These are phyloP conservation scores for Hemibagrus wyckioides DNA, from an alignment of 2,113 vertebrate genomes.

Conservation along the genomic window DNA sequence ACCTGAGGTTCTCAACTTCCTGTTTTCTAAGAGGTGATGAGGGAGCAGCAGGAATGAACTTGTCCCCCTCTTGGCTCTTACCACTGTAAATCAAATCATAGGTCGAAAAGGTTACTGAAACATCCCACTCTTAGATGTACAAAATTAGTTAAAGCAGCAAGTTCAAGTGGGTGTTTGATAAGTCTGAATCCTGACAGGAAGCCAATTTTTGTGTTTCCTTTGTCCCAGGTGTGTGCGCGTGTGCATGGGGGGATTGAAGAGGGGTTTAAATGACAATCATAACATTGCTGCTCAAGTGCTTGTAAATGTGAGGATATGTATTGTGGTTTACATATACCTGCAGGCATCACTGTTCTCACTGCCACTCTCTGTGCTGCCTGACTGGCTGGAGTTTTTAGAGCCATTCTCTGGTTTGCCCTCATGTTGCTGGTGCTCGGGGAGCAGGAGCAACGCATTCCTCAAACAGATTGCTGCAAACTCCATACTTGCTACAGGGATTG, in stretches of 20 bases:
- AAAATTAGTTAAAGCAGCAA: not conserved
- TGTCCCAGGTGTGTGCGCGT: not conserved
- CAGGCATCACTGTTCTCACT: slow-evolving; percentile 89
- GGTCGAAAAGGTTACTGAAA: not conserved
- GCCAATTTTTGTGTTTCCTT: not conserved
- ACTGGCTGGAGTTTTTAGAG: slow-evolving; percentile 83
- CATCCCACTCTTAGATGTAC: not conserved
- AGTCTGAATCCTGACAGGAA: not conserved
- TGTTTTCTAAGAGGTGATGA: slow-evolving; percentile 94
- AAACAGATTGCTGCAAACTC: slow-evolving; percentile 98
- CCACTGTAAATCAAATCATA: slow-evolving; percentile 77
- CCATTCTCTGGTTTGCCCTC: slow-evolving; percentile 87
- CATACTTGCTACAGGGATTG: slow-evolving; percentile 98
- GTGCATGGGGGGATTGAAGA: too few species aligned
- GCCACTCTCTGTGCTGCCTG: slow-evolving; percentile 83
- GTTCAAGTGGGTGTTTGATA: not conserved
- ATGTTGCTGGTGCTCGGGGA: slow-evolving; percentile 85
- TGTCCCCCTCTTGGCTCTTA: slow-evolving; percentile 93
- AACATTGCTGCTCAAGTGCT: not conserved
- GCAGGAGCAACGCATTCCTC: slow-evolving; percentile 89
- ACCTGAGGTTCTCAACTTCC: slow-evolving; percentile 97
- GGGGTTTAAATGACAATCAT: not conserved
- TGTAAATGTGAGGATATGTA: not conserved
- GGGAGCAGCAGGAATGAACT: slow-evolving; percentile 91
- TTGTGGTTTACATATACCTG: slow-evolving; percentile 73